phyloP scores from a whole-genome alignment of 2,797 vertebrate species.

The Coregonus suidteri region DNA sequence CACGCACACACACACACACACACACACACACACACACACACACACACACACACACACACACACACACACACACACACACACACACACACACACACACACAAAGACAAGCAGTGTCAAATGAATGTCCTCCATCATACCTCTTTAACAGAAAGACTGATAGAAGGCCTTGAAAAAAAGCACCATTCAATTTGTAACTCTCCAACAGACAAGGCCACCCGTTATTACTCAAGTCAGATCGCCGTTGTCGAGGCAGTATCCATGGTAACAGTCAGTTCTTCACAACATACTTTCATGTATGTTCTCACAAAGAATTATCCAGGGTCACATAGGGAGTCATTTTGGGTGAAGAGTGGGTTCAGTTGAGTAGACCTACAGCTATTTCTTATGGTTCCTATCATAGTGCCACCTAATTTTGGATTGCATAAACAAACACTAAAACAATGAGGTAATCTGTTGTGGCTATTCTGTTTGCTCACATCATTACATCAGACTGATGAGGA shows the following conservation, averaged over 20 bases:
- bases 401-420: not conserved
- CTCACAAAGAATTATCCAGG: not conserved
- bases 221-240: constrained; percentile 49
- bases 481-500: not conserved
- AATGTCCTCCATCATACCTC: constrained; percentile 55
- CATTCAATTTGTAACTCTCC: constrained; percentile 18
- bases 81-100: too few species aligned
- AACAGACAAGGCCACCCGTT: constrained; percentile 57
- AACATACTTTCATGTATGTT: constrained; percentile 27
- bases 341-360: not conserved
- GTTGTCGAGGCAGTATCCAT: constrained; percentile 52
- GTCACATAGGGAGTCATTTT: constrained; percentile 2
- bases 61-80: too few species aligned
- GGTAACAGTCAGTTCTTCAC: constrained; percentile 52
- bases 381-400: too few species aligned
- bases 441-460: not conserved
- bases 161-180: constrained; percentile 54
- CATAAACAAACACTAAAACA: not conserved
- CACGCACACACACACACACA: too few species aligned
- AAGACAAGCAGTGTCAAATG: constrained; percentile 18
- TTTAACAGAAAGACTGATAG: constrained; percentile 58
- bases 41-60: too few species aligned
- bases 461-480: not conserved
- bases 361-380: not conserved
- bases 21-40: too few species aligned